These are phyloP conservation scores for Campopleginae sp. DNA, from an alignment of 2,888 invertebrate species.

Conservation along the genomic window DNA sequence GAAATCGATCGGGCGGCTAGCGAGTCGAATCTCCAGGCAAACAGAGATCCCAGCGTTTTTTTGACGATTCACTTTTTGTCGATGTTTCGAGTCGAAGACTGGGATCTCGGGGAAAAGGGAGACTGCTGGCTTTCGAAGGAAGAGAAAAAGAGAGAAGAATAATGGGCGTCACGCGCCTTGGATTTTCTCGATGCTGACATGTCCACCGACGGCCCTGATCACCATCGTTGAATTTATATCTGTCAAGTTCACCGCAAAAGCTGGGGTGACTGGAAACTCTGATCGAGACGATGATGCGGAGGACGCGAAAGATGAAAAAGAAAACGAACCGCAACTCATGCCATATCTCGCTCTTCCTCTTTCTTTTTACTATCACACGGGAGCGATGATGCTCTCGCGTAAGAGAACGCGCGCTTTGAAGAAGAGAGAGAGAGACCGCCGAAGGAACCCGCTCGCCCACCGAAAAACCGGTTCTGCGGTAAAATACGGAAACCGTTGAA, in stretches of 20 bases:
- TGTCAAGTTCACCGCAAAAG: constrained; percentile 50
- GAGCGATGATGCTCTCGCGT: constrained; percentile 41
- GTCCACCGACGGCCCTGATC: constrained; percentile 31
- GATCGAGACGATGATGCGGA: constrained; percentile 52
- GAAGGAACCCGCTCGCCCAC: constrained; percentile 65
- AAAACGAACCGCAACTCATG: constrained; percentile 27
- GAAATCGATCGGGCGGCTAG: constrained; percentile 52
- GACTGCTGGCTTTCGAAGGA: neutral
- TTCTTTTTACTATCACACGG: constrained; percentile 19
- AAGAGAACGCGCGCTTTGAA: constrained; percentile 46
- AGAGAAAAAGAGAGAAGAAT: constrained; percentile 4
- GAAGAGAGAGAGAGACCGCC: constrained; percentile 52
- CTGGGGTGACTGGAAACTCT: constrained; percentile 26
- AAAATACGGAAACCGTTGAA: constrained; percentile 71
- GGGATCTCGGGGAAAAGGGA: neutral
- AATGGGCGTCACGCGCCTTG: constrained; percentile 47
- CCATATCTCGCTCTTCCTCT: constrained; percentile 44
- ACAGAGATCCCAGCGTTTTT: constrained; percentile 27
- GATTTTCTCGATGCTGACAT: constrained; percentile 43
- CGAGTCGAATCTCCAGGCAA: constrained; percentile 57
- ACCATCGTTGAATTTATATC: constrained; percentile 52
- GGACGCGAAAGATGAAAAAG: constrained; percentile 34
- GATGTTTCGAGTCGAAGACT: neutral
- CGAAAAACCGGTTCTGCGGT: constrained; percentile 72
- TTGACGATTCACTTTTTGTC: constrained; percentile 32